A percentile compares a stretch with the other conserved stretches of the same genome.
Conservation (phyloP, 2,888 invertebrate species). For the Gari tellinella region DNA sequence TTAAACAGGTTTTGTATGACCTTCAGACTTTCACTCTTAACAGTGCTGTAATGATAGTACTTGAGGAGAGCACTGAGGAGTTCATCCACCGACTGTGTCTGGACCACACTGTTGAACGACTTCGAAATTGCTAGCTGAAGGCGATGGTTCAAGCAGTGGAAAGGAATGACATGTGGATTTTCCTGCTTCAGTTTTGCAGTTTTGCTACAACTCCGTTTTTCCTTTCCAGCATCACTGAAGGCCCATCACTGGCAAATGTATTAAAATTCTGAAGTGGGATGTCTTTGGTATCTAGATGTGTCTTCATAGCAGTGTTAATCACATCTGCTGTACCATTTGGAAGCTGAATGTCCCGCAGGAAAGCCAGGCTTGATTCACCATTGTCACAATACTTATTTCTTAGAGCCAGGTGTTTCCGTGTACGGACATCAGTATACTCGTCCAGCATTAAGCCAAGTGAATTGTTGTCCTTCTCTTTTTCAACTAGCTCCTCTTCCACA, state of each 20-base stretch:
- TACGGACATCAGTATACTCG: slow-evolving; percentile 36
- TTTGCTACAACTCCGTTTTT: slow-evolving; percentile 43
- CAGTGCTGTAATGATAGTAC: slow-evolving; percentile 52
- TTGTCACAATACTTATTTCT: slow-evolving; percentile 27
- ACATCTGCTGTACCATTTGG: slow-evolving; percentile 30
- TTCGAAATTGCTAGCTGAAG: slow-evolving; percentile 31
- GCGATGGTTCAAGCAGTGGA: slow-evolving; percentile 43
- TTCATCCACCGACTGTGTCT: slow-evolving; percentile 35
- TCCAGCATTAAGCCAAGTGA: slow-evolving; percentile 34
- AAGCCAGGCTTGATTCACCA: slow-evolving; percentile 15
- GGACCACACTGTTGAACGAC: slow-evolving; percentile 23
- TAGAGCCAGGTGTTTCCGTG: slow-evolving; percentile 23
- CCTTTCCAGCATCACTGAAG: slow-evolving; percentile 43
- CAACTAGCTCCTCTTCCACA: slow-evolving; percentile 11
- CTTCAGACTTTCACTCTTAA: slow-evolving; percentile 33
- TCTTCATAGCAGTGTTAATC: slow-evolving; percentile 27
- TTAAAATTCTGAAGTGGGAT: slow-evolving; percentile 23
- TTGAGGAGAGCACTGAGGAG: slow-evolving; percentile 32
- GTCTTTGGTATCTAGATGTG: neutral
- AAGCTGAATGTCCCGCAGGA: slow-evolving; percentile 45
- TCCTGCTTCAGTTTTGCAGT: slow-evolving; percentile 32
- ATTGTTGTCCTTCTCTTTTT: slow-evolving; percentile 6
- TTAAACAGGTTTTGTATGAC: slow-evolving; percentile 38
- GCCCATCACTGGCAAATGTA: slow-evolving; percentile 52
- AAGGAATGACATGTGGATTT: slow-evolving; percentile 14